phyloP scores from a whole-genome alignment of 2,113 vertebrate genomes.

The Gopherus flavomarginatus region DNA sequence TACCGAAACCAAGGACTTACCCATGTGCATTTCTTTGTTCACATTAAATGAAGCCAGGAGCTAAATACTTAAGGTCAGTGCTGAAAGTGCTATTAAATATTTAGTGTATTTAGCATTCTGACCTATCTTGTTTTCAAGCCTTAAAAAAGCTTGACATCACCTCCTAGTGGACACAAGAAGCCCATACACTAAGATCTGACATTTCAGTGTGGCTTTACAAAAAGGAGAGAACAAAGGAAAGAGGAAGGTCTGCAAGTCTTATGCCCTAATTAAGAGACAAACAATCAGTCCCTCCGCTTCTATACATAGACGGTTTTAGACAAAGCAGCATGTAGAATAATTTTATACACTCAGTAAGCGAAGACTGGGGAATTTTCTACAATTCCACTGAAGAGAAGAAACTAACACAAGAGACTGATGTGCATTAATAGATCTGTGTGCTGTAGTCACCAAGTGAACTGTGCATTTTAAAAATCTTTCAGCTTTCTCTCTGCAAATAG shows the following conservation, averaged over 20 bases:
- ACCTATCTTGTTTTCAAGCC: slow-evolving; percentile 15
- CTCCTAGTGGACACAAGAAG: neutral
- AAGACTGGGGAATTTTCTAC: neutral
- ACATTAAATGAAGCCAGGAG: neutral
- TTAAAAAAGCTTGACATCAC: neutral
- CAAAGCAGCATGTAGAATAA: neutral
- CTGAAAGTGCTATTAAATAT: slow-evolving; percentile 59
- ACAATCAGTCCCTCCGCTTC: neutral
- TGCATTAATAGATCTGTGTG: neutral
- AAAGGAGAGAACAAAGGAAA: neutral
- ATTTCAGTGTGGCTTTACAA: neutral
- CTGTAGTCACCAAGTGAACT: fast-evolving
- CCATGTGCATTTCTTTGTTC: neutral
- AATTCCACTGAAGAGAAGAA: fast-evolving
- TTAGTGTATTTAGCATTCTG: slow-evolving; percentile 8
- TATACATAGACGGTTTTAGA: neutral
- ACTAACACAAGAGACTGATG: neutral
- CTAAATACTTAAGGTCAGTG: fast-evolving
- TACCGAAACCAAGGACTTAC: neutral
- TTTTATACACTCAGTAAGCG: neutral
- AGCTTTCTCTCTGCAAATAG: fast-evolving
- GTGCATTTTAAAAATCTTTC: neutral
- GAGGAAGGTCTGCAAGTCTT: neutral
- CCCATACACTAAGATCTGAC: neutral
- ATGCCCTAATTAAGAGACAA: neutral